Evolutionary conservation across 2,797 vertebrate genomes (phyloP), one percentile per base, ranked within the genome.

Genomic region (Allobates femoralis): DNA sequence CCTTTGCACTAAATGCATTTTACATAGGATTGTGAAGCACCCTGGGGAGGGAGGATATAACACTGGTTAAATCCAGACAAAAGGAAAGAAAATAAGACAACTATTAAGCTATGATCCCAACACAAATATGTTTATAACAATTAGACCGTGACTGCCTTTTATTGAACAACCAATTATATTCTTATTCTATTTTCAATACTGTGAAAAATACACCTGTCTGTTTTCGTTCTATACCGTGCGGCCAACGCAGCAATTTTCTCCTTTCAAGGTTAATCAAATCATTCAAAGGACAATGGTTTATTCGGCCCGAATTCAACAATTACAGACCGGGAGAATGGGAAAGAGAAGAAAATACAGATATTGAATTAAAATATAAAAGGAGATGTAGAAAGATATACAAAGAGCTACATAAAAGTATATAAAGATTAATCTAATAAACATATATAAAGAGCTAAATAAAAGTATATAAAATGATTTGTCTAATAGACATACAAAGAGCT

Each of bases 1-100:
- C 96, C 97, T 97, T 94, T 95, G 96, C 97, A 97, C 96, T 97
- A 98, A 96, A 96, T 96, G 96, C 96, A 97, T 98, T 97, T 97
- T 96, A 97, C 97, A 97, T 97, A 97, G 97, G 97, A 97, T 98
- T 93, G 95, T 95, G 92, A 94, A 91, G 93, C 93, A 96, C 96
- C 96, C 89, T 30, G 90, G 97, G 97, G 98, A 97, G 94, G 95
- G 92, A 91, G 90, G 87, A 94, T 93, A 96, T 98, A 98, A 99
- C 96, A 98, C 98, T 96, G 94, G 96, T 95, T 97, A 95, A 96
- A 97, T 97, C 96, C 94, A 96, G 96, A 95, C 93, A 94, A 94
- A 91, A 96, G 89, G 91, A 94, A 95, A 55, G 60, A 75, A 79
- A 88, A 81, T 75, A 87, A 80, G 67, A 88, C 51, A 77, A 88